A percentile compares a stretch with the other conserved stretches of the same genome.
Evolutionary conservation across 2,888 invertebrate genomes (phyloP).

Genomic region (Myathropa florea): DNA sequence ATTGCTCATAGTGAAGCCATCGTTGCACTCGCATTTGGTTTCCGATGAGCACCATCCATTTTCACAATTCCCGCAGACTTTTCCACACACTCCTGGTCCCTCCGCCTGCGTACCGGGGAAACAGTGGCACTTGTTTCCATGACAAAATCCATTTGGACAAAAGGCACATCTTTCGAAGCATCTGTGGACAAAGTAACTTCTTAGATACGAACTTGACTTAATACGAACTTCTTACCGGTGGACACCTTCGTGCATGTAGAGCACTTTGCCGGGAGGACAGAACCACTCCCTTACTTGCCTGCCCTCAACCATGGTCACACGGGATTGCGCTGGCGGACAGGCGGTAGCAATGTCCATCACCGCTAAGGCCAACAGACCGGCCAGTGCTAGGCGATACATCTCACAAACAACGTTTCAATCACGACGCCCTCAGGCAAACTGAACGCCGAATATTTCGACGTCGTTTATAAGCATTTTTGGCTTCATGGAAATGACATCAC

Average conservation of each 20-base stretch:
- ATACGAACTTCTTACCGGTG: background rate
- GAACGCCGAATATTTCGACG: no score
- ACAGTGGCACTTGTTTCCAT: background rate
- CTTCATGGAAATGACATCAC: no score
- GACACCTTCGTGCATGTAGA: no score
- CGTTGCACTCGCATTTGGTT: background rate
- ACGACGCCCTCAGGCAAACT: no score
- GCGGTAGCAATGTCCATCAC: no score
- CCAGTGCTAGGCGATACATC: no score
- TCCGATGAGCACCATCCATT: constrained; percentile 22
- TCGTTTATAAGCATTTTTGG: no score
- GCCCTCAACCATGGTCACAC: no score
- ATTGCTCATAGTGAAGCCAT: background rate
- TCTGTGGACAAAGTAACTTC: background rate
- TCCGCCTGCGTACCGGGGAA: background rate
- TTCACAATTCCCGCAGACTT: constrained; percentile 13
- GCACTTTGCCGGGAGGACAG: no score
- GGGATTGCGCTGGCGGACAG: no score
- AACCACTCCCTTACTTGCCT: no score
- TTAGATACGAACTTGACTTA: background rate
- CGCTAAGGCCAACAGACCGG: no score
- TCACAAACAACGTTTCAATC: background rate
- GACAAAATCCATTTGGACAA: constrained; percentile 17
- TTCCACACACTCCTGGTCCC: background rate
- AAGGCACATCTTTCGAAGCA: background rate